Percentiles rank a stretch among this genome's conserved stretches.
Evolutionary conservation across 2,113 vertebrate genomes (phyloP).

Genomic region (Oncorhynchus clarkii): DNA sequence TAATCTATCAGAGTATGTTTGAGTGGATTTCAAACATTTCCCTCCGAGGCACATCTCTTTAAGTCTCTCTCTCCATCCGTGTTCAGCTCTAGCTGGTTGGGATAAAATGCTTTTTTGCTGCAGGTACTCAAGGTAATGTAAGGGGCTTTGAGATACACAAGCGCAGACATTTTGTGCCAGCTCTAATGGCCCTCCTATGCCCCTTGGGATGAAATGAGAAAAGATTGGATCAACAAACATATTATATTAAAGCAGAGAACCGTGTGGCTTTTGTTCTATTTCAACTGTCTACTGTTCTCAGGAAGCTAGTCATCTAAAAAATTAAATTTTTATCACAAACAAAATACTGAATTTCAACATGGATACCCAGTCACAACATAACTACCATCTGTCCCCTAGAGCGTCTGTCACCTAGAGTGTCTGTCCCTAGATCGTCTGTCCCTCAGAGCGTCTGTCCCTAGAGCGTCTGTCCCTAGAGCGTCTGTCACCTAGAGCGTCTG

Average conservation of each 20-base stretch:
- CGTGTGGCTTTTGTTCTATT: too few species aligned
- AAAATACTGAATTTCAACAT: too few species aligned
- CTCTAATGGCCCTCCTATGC: background rate
- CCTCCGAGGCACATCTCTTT: constrained; percentile 45
- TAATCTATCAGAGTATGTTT: constrained; percentile 43
- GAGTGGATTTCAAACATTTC: constrained; percentile 56
- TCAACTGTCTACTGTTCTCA: too few species aligned
- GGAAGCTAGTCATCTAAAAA: too few species aligned
- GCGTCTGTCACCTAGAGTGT: too few species aligned
- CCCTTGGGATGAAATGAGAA: constrained; percentile 1
- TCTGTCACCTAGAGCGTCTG: too few species aligned
- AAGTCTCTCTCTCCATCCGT: constrained; percentile 27
- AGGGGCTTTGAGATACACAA: constrained; percentile 8
- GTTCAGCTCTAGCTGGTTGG: constrained; percentile 4
- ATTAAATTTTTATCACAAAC: too few species aligned
- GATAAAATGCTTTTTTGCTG: constrained; percentile 29
- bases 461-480: too few species aligned
- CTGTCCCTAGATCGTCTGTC: too few species aligned
- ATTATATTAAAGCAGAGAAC: background rate
- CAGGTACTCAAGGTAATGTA: constrained; percentile 37
- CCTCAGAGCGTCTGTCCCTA: too few species aligned
- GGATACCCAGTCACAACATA: too few species aligned
- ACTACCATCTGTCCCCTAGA: too few species aligned
- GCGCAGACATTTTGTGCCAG: background rate
- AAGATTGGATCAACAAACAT: background rate